These are phyloP conservation scores for Syrrhaptes paradoxus DNA, from an alignment of 2,113 vertebrate genomes.

Conservation along the genomic window DNA sequence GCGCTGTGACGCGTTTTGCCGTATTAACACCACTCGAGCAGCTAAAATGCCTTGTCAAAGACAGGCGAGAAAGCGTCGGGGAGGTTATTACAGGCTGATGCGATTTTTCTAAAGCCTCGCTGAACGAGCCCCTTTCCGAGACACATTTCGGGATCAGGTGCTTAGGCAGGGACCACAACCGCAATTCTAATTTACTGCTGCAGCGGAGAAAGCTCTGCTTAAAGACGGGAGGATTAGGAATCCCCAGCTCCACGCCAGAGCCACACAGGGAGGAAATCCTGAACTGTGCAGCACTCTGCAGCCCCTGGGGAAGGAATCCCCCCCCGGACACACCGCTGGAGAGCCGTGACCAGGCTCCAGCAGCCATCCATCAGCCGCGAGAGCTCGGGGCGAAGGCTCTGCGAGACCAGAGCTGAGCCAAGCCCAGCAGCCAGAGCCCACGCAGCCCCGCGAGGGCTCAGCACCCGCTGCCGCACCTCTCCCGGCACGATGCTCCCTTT, in stretches of 20 bases:
- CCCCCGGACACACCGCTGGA: neutral
- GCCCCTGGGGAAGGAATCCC: neutral
- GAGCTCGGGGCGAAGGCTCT: rapidly evolving
- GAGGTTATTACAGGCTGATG: neutral
- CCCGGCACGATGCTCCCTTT: rapidly evolving
- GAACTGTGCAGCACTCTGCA: neutral
- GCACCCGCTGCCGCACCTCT: rapidly evolving
- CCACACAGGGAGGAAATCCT: neutral
- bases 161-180: neutral
- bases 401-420: neutral
- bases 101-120: neutral
- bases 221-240: neutral
- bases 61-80: neutral
- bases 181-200: neutral
- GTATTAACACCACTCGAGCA: neutral
- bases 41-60: neutral
- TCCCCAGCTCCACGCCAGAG: neutral
- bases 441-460: rapidly evolving
- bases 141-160: neutral
- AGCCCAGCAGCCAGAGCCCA: neutral
- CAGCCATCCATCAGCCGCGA: neutral
- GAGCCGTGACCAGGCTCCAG: no score
- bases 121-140: neutral
- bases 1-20: neutral
- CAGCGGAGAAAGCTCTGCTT: neutral